Conservation (phyloP, 1,140 invertebrate species). For the Drosophila persimilis region DNA sequence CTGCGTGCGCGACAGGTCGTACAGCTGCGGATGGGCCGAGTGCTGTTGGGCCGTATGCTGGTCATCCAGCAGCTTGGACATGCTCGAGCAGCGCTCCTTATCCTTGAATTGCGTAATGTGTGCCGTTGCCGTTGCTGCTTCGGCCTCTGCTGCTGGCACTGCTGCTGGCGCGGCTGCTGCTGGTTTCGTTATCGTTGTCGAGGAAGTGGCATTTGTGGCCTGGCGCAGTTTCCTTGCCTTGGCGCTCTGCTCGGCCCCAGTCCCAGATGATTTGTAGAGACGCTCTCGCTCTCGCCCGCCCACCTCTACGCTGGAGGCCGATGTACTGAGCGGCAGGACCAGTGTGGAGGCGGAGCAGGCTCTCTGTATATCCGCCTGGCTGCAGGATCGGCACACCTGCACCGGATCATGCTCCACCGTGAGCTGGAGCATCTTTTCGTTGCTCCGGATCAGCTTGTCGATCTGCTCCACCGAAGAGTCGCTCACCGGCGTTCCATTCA, state of each 20-base stretch:
- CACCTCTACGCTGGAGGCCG: conserved; percentile 75
- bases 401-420: conserved; percentile 94
- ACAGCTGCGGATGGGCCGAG: conserved; percentile 78
- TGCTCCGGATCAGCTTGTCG: conserved; percentile 89
- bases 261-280: conserved; percentile 44
- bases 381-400: conserved; percentile 84
- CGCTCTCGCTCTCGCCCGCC: conserved; percentile 58
- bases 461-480: conserved; percentile 89
- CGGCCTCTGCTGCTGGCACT: conserved; percentile 9
- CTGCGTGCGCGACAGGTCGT: conserved; percentile 92
- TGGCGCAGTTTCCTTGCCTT: conserved; percentile 63
- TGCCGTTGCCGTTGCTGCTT: conserved; percentile 9
- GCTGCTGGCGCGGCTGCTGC: conserved; percentile 11
- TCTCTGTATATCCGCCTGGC: conserved; percentile 73
- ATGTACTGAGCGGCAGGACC: conserved; percentile 69
- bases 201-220: conserved; percentile 20
- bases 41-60: conserved; percentile 74
- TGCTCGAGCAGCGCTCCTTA: conserved; percentile 93
- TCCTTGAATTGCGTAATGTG: conserved; percentile 82
- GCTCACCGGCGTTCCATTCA: conserved; percentile 94
- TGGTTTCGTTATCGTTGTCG: conserved; percentile 1
- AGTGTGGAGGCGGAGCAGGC: conserved; percentile 65
- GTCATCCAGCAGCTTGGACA: conserved; percentile 91
- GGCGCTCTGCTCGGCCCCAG: conserved; percentile 23
- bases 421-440: conserved; percentile 90